These are phyloP conservation scores for Epinephelus coioides DNA, from an alignment of 2,797 vertebrate genomes.

Conservation along the genomic window DNA sequence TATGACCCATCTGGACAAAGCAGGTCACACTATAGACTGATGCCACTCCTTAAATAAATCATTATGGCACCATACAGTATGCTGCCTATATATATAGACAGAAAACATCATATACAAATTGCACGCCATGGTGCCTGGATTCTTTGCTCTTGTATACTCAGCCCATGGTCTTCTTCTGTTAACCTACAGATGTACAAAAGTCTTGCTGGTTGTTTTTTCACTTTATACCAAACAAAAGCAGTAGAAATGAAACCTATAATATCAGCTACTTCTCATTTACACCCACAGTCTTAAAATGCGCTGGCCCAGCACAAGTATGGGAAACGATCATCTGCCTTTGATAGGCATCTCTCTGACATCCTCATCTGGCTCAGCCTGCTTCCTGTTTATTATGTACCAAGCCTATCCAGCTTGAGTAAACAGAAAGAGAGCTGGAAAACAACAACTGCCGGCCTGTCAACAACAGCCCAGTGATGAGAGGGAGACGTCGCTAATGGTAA, in stretches of 20 bases:
- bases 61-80: too few relatives aligned
- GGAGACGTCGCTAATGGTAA: conserved; percentile 42
- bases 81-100: too few relatives aligned
- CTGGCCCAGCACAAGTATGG: conserved; percentile 13
- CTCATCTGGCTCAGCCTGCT: conserved; percentile 61
- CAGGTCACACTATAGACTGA: too few relatives aligned
- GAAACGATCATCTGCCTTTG: conserved; percentile 60
- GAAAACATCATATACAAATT: too few relatives aligned
- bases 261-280: conserved; percentile 1
- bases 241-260: not conserved
- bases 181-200: too few relatives aligned
- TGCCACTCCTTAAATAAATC: too few relatives aligned
- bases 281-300: not conserved
- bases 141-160: too few relatives aligned
- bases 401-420: conserved; percentile 67
- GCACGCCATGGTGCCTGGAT: too few relatives aligned
- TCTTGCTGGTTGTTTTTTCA: not conserved
- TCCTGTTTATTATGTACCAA: conserved; percentile 81
- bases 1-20: too few relatives aligned
- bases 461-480: conserved; percentile 42
- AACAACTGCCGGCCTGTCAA: conserved; percentile 37
- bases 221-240: not conserved
- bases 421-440: conserved; percentile 47
- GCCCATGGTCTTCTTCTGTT: too few relatives aligned
- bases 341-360: conserved; percentile 79